phyloP scores from a whole-genome alignment of 2,888 invertebrate genomes.

The Pachliopta kotzebuea region DNA sequence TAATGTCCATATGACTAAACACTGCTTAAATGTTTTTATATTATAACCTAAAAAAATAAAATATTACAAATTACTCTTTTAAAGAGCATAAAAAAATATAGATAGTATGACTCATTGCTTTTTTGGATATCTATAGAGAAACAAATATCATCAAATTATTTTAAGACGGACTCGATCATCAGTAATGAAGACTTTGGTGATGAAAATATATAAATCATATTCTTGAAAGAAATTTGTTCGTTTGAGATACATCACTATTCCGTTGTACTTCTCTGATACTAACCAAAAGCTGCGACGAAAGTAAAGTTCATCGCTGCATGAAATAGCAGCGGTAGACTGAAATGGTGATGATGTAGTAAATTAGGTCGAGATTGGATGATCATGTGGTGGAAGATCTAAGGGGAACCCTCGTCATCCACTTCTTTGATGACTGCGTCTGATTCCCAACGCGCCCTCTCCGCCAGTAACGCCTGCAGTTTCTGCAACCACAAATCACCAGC shows the following conservation, averaged over 20 bases:
- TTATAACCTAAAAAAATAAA: neutral
- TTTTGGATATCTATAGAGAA: too few relatives aligned
- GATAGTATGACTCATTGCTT: neutral
- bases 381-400: slow-evolving; percentile 46
- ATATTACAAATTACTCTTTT: slow-evolving; percentile 8
- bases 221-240: neutral
- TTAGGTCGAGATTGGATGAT: slow-evolving; percentile 10
- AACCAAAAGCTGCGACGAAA: neutral
- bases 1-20: slow-evolving; percentile 4
- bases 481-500: slow-evolving; percentile 45
- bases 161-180: too few relatives aligned
- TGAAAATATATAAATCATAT: neutral
- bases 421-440: slow-evolving; percentile 86
- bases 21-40: neutral
- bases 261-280: neutral
- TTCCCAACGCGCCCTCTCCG: slow-evolving; percentile 82
- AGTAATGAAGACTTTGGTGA: too few relatives aligned
- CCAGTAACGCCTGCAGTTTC: slow-evolving; percentile 80
- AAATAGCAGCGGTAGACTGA: neutral
- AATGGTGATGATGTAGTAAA: neutral
- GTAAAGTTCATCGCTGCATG: neutral
- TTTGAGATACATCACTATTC: neutral
- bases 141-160: too few relatives aligned
- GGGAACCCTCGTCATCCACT: slow-evolving; percentile 83
- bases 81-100: slow-evolving; percentile 8